Conservation (phyloP, 2,797 vertebrate species). For the Hemitrygon akajei region DNA sequence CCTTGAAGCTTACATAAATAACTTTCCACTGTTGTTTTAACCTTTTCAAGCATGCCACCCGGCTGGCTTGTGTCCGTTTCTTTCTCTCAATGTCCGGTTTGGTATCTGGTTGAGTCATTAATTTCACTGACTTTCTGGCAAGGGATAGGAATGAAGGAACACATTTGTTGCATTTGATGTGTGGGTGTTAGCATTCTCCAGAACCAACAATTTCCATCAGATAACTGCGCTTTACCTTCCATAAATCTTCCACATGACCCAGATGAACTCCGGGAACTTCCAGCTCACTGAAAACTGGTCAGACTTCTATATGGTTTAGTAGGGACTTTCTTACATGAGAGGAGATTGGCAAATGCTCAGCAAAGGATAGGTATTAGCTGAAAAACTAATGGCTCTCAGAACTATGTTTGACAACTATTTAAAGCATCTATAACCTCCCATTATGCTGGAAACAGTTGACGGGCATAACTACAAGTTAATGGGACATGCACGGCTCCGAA, state of each 20-base stretch:
- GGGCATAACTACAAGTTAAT: constrained; percentile 51
- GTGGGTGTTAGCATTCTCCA: constrained; percentile 50
- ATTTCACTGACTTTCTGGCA: constrained; percentile 63
- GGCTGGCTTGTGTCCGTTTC: constrained; percentile 67
- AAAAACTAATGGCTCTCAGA: constrained; percentile 80
- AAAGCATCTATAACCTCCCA: constrained; percentile 71
- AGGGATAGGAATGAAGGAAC: constrained; percentile 58
- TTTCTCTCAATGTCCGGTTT: constrained; percentile 69
- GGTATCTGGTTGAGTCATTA: constrained; percentile 68
- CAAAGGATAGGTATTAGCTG: constrained; percentile 66
- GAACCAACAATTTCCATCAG: constrained; percentile 56
- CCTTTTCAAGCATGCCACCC: constrained; percentile 71
- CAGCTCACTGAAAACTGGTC: constrained; percentile 65
- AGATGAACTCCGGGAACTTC: constrained; percentile 63
- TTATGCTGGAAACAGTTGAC: constrained; percentile 77
- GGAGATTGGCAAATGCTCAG: constrained; percentile 64
- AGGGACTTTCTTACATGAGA: constrained; percentile 63
- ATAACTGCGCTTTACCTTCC: constrained; percentile 53
- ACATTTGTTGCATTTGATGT: constrained; percentile 59
- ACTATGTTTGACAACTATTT: constrained; percentile 86
- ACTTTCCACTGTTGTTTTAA: constrained; percentile 85
- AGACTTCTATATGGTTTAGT: constrained; percentile 69
- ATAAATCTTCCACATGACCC: constrained; percentile 71
- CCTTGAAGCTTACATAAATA: constrained; percentile 86
- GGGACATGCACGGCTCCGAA: constrained; percentile 45